Percentiles rank a stretch among this genome's conserved stretches.
Evolutionary conservation across 2,888 invertebrate species (phyloP).

Genomic region (Luperina nickerlii): DNA sequence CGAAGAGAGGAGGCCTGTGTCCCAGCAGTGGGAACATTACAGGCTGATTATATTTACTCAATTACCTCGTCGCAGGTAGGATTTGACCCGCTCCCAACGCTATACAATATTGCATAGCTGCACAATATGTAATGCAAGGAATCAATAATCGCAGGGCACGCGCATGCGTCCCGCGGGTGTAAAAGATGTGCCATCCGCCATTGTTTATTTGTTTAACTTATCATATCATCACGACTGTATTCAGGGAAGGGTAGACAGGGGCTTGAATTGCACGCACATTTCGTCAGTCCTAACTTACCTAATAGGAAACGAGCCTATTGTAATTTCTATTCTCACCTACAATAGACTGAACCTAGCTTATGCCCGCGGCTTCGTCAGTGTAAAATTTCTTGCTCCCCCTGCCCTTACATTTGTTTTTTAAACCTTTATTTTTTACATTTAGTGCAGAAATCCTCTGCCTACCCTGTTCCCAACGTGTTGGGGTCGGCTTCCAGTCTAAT

Average conservation of each 20-base stretch:
- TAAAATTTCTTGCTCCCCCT: too few relatives aligned
- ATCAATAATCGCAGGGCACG: conserved; percentile 17
- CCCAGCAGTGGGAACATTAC: too few relatives aligned
- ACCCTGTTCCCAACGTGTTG: too few relatives aligned
- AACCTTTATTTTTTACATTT: too few relatives aligned
- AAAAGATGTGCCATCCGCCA: not conserved
- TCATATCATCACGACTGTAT: not conserved
- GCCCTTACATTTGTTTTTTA: too few relatives aligned
- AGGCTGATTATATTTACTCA: not conserved
- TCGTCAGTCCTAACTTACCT: not conserved
- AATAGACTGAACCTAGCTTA: too few relatives aligned
- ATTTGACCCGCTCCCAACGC: too few relatives aligned
- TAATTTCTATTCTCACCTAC: too few relatives aligned
- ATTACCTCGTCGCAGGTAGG: not conserved
- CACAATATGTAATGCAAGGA: conserved; percentile 17
- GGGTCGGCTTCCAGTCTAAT: too few relatives aligned
- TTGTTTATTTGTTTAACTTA: conserved; percentile 19
- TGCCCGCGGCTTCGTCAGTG: too few relatives aligned
- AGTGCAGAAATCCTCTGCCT: too few relatives aligned
- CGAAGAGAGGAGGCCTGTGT: too few relatives aligned
- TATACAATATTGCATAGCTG: conserved; percentile 2
- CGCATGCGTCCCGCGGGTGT: conserved; percentile 24
- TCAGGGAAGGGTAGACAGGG: not conserved
- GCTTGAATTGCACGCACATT: not conserved
- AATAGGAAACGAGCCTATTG: not conserved